phyloP scores from a whole-genome alignment of 2,888 invertebrate genomes.

The Ashinkailepas kermadecensis region DNA sequence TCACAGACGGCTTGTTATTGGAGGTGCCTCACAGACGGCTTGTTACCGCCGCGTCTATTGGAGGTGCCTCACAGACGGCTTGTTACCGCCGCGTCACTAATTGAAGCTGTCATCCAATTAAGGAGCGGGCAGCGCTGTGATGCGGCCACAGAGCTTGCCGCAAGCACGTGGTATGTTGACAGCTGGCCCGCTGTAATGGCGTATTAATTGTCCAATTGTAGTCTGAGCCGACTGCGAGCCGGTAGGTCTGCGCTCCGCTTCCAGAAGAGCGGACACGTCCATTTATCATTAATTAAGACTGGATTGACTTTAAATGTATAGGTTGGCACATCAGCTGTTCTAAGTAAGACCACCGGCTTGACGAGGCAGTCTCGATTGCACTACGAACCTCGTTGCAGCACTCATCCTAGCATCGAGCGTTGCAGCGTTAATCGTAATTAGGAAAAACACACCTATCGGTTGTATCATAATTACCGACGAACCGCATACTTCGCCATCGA shows the following conservation, averaged over 20 bases:
- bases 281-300: constrained; percentile 12
- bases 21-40: too few relatives aligned
- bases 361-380: background rate
- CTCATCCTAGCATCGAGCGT: background rate
- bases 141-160: background rate
- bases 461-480: constrained; percentile 2
- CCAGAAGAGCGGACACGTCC: background rate
- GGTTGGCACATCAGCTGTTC: background rate
- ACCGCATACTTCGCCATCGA: background rate
- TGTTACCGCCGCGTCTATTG: too few relatives aligned
- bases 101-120: background rate
- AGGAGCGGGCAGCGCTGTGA: background rate
- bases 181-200: background rate
- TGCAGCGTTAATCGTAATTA: background rate
- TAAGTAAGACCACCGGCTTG: constrained; percentile 1
- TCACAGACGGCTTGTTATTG: too few relatives aligned
- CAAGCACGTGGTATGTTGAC: background rate
- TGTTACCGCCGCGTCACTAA: background rate
- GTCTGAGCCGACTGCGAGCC: background rate
- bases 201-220: constrained; percentile 11
- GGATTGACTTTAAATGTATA: background rate
- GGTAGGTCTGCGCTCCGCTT: background rate
- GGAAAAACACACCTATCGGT: background rate
- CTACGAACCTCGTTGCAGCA: background rate
- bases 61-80: background rate